Evolutionary conservation across 2,797 vertebrate genomes (phyloP), one percentile per base, ranked within the genome.

Genomic region (Characodon lateralis): DNA sequence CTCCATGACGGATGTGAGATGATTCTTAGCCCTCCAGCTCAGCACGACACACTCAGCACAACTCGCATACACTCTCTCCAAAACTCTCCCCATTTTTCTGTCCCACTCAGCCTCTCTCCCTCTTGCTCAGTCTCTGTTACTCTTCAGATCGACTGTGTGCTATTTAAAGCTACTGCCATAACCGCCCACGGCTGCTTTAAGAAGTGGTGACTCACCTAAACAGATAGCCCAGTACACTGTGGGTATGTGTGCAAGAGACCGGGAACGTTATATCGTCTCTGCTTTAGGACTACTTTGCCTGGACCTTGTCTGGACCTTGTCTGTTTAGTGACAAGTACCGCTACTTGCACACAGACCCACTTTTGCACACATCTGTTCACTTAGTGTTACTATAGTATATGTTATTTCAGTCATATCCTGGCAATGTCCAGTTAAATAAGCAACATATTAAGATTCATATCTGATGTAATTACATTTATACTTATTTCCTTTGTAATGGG

Each of bases 1-100:
- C 90, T 94, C 93, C 93, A 91, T 95, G 94, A 94, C 92, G 90
- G 94, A 94, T 95, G 90, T 86, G 90, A 93, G 90, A 93, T 93
- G 91, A 93, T 94, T 94, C 89, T 79, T 89, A 89, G 91, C 92
- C 94, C 90, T 85, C 71, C 85, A 91, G 93, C 90, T 88, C 91
- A 90, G 85, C 88, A 82, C 85, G 83, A 92, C 89, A 85, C 88
- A 86, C 92, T 89, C 90, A 87, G 85, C 87, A 86, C 90, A 91
- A 88, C 90, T 87, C 82, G 83, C 66, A 91, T 85, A 87, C 84
- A 85, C 89, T 85, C 88, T 83, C 88, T 82, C 81, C 76, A 80
- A 80, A 84, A 79, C 83, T 88, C 81, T 84, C 83, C 16, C 74
- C 82, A 73, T 88, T 85, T 77, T 85, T 43, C 78, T 73, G 72